These are phyloP conservation scores for Cerastis rubricosa DNA, from an alignment of 2,888 invertebrate species.

Conservation along the genomic window DNA sequence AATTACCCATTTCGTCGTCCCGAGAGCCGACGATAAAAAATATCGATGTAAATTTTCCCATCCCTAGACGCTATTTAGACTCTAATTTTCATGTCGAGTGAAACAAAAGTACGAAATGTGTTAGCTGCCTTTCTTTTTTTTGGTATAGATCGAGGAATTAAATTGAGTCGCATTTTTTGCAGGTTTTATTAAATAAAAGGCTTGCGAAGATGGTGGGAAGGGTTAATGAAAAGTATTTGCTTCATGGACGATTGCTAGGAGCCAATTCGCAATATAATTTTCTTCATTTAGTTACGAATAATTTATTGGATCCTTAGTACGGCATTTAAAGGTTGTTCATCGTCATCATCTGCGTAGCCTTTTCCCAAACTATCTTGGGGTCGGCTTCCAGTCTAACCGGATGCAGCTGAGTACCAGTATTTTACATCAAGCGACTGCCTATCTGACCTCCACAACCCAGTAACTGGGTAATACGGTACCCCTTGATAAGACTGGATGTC, in stretches of 20 bases:
- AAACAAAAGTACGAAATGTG: conserved; percentile 57
- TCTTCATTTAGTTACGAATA: neutral
- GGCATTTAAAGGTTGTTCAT: neutral
- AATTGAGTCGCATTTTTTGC: conserved; percentile 33
- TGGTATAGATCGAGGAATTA: conserved; percentile 43
- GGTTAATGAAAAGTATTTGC: conserved; percentile 42
- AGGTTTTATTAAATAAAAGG: conserved; percentile 18
- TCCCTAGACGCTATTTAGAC: conserved; percentile 66
- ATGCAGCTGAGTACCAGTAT: no score
- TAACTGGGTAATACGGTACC: no score
- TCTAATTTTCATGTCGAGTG: conserved; percentile 62
- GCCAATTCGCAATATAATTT: conserved; percentile 32
- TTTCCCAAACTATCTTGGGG: no score
- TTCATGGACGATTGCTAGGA: neutral
- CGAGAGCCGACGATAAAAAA: conserved; percentile 69
- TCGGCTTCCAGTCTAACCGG: no score
- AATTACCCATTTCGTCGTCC: conserved; percentile 70
- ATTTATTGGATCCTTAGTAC: neutral
- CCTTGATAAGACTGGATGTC: no score
- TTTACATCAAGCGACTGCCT: no score
- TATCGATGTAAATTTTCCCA: conserved; percentile 69
- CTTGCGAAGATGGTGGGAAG: conserved; percentile 20
- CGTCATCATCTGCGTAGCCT: no score
- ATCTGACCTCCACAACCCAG: no score
- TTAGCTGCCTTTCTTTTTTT: conserved; percentile 35